Conservation (phyloP, 2,113 vertebrate species). For the Lophochroa leadbeateri region DNA sequence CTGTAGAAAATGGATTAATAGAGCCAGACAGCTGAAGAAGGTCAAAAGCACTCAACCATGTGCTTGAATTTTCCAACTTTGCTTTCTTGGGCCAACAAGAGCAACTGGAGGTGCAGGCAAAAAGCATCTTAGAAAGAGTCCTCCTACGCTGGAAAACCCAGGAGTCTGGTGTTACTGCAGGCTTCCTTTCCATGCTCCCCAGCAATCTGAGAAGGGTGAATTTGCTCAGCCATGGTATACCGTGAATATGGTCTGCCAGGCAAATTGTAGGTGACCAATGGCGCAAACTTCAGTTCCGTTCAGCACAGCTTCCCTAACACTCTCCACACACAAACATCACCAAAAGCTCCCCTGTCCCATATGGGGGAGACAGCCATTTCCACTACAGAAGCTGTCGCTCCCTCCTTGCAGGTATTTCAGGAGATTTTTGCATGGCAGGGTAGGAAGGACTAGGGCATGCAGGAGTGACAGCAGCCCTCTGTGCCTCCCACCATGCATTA, state of each 20-base stretch:
- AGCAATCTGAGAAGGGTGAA: neutral
- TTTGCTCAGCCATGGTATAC: neutral
- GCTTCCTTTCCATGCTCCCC: neutral
- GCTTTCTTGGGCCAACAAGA: neutral
- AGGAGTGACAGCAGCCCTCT: neutral
- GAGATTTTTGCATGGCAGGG: neutral
- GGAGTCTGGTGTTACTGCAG: neutral
- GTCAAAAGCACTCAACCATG: rapidly evolving
- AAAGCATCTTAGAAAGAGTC: neutral
- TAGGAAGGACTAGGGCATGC: neutral
- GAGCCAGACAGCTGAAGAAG: neutral
- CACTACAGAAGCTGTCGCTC: neutral
- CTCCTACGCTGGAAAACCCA: neutral
- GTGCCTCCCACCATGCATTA: neutral
- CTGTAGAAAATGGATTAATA: neutral
- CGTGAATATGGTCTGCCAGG: neutral
- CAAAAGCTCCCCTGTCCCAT: neutral
- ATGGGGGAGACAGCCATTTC: neutral
- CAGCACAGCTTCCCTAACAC: neutral
- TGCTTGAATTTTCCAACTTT: neutral
- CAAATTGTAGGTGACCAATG: rapidly evolving
- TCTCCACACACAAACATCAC: neutral
- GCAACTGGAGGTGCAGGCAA: neutral
- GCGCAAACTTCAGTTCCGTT: neutral
- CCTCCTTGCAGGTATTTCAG: neutral